Evolutionary conservation across 2,113 vertebrate species (phyloP).

Genomic region (Peromyscus maniculatus): DNA sequence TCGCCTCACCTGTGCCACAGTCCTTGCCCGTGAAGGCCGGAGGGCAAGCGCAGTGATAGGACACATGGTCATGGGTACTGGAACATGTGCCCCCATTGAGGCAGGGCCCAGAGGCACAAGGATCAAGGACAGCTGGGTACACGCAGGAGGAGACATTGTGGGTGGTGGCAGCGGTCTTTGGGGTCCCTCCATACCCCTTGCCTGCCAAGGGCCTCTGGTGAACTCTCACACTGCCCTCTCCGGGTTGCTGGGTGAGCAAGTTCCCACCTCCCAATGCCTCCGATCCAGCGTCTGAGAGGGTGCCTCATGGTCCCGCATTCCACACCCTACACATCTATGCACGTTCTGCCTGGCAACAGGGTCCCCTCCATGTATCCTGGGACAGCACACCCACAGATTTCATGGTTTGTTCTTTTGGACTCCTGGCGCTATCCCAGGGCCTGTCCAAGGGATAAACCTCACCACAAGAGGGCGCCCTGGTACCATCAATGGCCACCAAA

Average conservation of each 20-base stretch:
- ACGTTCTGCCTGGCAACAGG: neutral
- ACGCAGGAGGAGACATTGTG: accelerated
- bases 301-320: accelerated
- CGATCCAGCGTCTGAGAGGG: neutral
- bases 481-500: neutral
- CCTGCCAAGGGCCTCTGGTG: neutral
- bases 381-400: neutral
- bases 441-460: too few species aligned
- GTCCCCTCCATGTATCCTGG: neutral
- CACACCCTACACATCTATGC: too few species aligned
- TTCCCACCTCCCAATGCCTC: neutral
- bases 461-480: slow-evolving; percentile 27
- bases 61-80: neutral
- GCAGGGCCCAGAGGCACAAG: slow-evolving; percentile 90
- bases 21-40: slow-evolving; percentile 88
- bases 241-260: neutral
- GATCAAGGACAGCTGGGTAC: slow-evolving; percentile 70
- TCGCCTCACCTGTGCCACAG: slow-evolving; percentile 89
- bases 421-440: accelerated
- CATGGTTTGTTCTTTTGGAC: too few species aligned
- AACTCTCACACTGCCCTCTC: neutral
- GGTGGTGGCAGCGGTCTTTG: neutral
- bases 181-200: neutral
- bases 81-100: slow-evolving; percentile 91
- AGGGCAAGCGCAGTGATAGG: slow-evolving; percentile 91